Conservation (phyloP, 2,888 invertebrate genomes). For the Ypsolopha scabrella region DNA sequence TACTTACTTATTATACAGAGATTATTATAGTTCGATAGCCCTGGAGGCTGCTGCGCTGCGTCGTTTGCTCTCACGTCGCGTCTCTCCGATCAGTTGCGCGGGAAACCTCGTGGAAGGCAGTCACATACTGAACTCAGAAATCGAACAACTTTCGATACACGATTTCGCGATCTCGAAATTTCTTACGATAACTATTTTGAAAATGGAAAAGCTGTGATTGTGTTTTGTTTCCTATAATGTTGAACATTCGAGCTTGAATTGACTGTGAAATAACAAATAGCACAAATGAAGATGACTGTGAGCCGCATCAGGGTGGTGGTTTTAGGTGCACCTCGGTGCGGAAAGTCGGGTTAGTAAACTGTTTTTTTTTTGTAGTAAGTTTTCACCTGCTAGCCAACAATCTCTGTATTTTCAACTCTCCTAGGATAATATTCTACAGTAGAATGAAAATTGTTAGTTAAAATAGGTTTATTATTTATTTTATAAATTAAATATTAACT, state of each 20-base stretch:
- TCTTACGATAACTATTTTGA: slow-evolving; percentile 46
- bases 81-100: slow-evolving; percentile 50
- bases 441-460: background rate
- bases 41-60: slow-evolving; percentile 26
- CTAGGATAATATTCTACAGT: background rate
- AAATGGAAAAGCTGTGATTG: slow-evolving; percentile 11
- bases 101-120: slow-evolving; percentile 46
- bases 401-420: background rate
- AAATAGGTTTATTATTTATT: background rate
- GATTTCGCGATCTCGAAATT: slow-evolving; percentile 37
- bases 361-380: background rate
- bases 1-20: no score
- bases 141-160: slow-evolving; percentile 14
- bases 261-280: slow-evolving; percentile 27
- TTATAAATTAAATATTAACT: no score
- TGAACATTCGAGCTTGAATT: slow-evolving; percentile 22
- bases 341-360: slow-evolving; percentile 79
- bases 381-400: background rate
- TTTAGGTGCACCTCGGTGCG: slow-evolving; percentile 80
- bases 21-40: slow-evolving; percentile 1
- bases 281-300: slow-evolving; percentile 78
- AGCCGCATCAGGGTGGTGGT: slow-evolving; percentile 85
- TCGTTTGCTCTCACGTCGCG: background rate
- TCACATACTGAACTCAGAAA: slow-evolving; percentile 18
- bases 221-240: slow-evolving; percentile 15